Evolutionary conservation across 2,888 invertebrate genomes (phyloP).

Genomic region (Metacarcinus magister): DNA sequence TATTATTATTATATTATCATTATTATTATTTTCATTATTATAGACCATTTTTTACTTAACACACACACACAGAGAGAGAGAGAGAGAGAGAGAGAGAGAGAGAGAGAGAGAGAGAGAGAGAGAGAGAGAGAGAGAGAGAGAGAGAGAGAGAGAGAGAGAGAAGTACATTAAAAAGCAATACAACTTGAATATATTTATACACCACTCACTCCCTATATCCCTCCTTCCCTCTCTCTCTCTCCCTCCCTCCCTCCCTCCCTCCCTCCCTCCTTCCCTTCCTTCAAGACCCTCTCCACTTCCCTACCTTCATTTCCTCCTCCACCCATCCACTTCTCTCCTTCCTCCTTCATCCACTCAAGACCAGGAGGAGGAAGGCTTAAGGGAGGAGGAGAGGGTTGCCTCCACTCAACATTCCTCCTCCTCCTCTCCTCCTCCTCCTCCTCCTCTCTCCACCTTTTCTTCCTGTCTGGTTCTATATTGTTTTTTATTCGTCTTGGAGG

Average conservation of each 20-base stretch:
- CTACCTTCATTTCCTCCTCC: neutral
- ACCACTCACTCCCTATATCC: neutral
- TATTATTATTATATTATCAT: no score
- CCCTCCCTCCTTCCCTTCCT: neutral
- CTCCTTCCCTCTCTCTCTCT: neutral
- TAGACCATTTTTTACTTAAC: no score
- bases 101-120: no score
- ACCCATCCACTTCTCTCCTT: neutral
- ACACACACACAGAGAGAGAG: no score
- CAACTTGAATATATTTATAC: no score
- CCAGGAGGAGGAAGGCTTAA: conserved; percentile 7
- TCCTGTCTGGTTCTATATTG: neutral
- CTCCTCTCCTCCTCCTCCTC: neutral
- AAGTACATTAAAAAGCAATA: no score
- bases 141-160: no score
- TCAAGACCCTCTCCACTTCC: neutral
- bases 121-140: no score
- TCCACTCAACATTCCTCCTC: conserved; percentile 4
- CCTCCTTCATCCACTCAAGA: conserved; percentile 26
- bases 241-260: neutral
- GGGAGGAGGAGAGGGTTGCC: neutral
- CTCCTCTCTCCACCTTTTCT: no score
- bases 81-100: no score
- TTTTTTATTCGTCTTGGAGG: neutral
- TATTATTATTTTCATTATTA: no score